These are phyloP conservation scores for Lomographa bimaculata DNA, from an alignment of 2,888 invertebrate genomes.

Conservation along the genomic window DNA sequence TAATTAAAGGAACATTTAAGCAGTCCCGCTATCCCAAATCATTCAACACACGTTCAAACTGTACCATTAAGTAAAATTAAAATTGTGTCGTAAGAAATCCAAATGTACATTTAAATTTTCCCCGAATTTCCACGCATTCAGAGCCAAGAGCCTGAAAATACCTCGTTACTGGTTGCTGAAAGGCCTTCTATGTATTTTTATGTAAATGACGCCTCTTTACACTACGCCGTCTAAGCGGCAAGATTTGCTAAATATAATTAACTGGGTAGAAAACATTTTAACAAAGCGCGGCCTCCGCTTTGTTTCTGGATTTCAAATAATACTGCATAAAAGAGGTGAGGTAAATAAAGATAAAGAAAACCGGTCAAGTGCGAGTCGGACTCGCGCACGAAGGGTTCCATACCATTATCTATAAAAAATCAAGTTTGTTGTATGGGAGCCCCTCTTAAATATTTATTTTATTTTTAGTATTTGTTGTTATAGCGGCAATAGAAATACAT, in stretches of 20 bases:
- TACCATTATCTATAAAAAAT: too few relatives aligned
- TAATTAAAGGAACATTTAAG: too few relatives aligned
- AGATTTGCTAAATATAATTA: slow-evolving; percentile 22
- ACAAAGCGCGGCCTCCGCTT: slow-evolving; percentile 11
- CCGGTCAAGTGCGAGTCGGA: background rate
- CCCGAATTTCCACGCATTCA: slow-evolving; percentile 29
- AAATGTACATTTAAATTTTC: slow-evolving; percentile 28
- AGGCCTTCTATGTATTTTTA: slow-evolving; percentile 31
- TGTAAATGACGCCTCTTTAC: slow-evolving; percentile 31
- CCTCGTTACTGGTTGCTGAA: slow-evolving; percentile 31
- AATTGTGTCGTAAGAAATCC: slow-evolving; percentile 18
- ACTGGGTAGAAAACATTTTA: slow-evolving; percentile 8
- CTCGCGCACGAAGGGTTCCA: too few relatives aligned
- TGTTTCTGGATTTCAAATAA: slow-evolving; percentile 7
- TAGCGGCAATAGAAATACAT: too few relatives aligned
- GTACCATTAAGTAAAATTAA: slow-evolving; percentile 18
- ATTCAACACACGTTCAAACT: too few relatives aligned
- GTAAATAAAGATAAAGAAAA: slow-evolving; percentile 15
- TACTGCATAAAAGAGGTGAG: slow-evolving; percentile 5
- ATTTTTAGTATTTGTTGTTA: too few relatives aligned
- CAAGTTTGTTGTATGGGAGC: too few relatives aligned
- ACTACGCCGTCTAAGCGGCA: slow-evolving; percentile 26
- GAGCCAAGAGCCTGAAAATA: slow-evolving; percentile 32
- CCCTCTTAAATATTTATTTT: too few relatives aligned
- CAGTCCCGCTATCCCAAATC: too few relatives aligned